These are phyloP conservation scores for Dinoponera quadriceps DNA, from an alignment of 1,140 invertebrate genomes.

Conservation along the genomic window DNA sequence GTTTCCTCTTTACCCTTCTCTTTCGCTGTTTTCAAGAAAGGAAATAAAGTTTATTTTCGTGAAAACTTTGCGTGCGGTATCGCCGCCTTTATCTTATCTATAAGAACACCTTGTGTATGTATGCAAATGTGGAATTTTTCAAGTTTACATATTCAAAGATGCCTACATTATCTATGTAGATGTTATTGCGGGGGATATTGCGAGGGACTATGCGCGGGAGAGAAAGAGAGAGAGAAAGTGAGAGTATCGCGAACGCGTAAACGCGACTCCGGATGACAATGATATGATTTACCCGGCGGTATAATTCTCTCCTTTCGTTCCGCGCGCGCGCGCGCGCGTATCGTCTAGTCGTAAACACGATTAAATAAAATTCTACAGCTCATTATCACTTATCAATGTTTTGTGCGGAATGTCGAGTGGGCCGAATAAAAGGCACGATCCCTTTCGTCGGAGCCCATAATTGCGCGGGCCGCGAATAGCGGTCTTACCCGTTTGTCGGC, in stretches of 20 bases:
- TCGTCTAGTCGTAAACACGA: slow-evolving; percentile 24
- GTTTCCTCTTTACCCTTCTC: too few relatives aligned
- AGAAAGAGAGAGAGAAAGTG: neutral
- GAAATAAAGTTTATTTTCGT: too few relatives aligned
- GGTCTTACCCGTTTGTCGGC: slow-evolving; percentile 13
- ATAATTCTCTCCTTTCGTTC: slow-evolving; percentile 27
- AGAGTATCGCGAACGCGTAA: neutral
- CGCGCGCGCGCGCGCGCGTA: neutral
- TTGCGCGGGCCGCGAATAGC: slow-evolving; percentile 26
- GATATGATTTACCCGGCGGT: slow-evolving; percentile 13
- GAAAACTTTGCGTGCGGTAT: too few relatives aligned
- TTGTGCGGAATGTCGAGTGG: neutral
- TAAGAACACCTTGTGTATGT: too few relatives aligned
- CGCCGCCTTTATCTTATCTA: too few relatives aligned
- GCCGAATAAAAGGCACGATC: slow-evolving; percentile 36
- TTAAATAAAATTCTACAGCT: slow-evolving; percentile 14
- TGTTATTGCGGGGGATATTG: neutral
- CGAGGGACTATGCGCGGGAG: neutral
- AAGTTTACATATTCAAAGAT: too few relatives aligned
- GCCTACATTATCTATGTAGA: neutral
- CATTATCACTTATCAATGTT: slow-evolving; percentile 31
- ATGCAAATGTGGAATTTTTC: too few relatives aligned
- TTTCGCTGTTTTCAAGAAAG: too few relatives aligned
- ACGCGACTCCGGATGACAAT: neutral
- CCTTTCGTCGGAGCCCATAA: slow-evolving; percentile 42